A percentile compares a stretch with the other conserved stretches of the same genome.
These are phyloP conservation scores for Harmothoe impar DNA, from an alignment of 2,888 invertebrate species.

Conservation along the genomic window DNA sequence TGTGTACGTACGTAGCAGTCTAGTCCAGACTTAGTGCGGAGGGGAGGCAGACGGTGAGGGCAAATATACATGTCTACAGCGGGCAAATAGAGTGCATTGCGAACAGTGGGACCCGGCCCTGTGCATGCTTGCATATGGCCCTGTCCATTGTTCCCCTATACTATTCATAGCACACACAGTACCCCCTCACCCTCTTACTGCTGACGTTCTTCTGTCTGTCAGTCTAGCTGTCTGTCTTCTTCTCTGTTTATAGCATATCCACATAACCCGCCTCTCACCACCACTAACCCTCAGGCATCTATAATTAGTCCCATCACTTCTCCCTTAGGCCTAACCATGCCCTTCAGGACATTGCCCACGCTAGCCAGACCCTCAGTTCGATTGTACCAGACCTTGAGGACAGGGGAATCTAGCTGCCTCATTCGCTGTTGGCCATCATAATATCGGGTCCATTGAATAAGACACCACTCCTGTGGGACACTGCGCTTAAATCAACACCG, in stretches of 20 bases:
- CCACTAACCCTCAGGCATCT: too few species aligned
- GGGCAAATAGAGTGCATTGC: neutral
- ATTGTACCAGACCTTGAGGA: neutral
- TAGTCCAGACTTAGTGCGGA: neutral
- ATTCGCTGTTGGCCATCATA: neutral
- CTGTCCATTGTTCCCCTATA: neutral
- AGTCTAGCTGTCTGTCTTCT: neutral
- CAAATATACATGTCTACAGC: slow-evolving; percentile 19
- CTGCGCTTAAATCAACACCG: neutral
- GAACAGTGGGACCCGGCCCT: neutral
- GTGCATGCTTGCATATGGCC: neutral
- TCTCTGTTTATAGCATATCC: neutral
- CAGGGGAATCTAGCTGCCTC: neutral
- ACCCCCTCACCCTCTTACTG: neutral
- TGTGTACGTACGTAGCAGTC: neutral
- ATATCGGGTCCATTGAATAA: slow-evolving; percentile 1
- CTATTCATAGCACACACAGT: too few species aligned
- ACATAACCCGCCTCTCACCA: neutral
- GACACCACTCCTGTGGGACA: neutral
- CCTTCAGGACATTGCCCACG: neutral
- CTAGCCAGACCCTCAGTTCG: neutral
- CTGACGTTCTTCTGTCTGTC: neutral
- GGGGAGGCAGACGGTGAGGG: neutral
- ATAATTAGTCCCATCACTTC: too few species aligned
- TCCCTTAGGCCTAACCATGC: too few species aligned